A percentile compares a stretch with the other conserved stretches of the same genome.
Conservation (phyloP, 2,113 vertebrate genomes). For the Cyprinodon brontotheroides region DNA sequence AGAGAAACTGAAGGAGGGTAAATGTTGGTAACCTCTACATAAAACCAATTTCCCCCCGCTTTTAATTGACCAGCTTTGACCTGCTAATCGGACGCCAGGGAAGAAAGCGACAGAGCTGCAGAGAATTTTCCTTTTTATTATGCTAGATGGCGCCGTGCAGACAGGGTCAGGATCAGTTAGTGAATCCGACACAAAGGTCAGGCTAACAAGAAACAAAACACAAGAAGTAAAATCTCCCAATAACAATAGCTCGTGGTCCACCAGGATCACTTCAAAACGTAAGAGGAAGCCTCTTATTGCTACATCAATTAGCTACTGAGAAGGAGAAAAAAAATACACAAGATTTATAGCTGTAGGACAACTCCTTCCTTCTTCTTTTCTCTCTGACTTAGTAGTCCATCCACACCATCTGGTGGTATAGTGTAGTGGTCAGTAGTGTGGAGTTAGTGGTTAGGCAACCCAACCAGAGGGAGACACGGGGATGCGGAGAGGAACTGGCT, state of each 20-base stretch:
- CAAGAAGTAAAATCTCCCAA: constrained; percentile 29
- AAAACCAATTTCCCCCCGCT: neutral
- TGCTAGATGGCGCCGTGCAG: constrained; percentile 8
- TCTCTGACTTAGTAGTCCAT: constrained; percentile 61
- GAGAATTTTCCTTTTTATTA: constrained; percentile 36
- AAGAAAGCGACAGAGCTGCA: constrained; percentile 42
- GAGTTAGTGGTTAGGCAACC: constrained; percentile 71
- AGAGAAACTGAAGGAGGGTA: constrained; percentile 49
- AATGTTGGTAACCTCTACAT: constrained; percentile 18
- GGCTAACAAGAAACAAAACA: neutral
- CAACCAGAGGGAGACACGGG: constrained; percentile 56
- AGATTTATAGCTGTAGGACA: constrained; percentile 48
- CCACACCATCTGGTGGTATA: constrained; percentile 66
- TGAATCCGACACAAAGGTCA: constrained; percentile 29
- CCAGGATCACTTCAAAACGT: constrained; percentile 40
- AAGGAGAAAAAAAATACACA: constrained; percentile 41
- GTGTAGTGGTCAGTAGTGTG: constrained; percentile 79
- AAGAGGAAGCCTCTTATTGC: constrained; percentile 73
- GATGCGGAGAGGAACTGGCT: constrained; percentile 56
- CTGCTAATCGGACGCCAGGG: constrained; percentile 68
- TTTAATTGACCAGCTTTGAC: constrained; percentile 77
- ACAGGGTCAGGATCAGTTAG: constrained; percentile 22
- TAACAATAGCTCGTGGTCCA: constrained; percentile 37
- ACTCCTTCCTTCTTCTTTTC: constrained; percentile 36
- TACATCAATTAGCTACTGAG: constrained; percentile 81